Conservation (phyloP, 2,113 vertebrate genomes). For the Sebastes fasciatus region DNA sequence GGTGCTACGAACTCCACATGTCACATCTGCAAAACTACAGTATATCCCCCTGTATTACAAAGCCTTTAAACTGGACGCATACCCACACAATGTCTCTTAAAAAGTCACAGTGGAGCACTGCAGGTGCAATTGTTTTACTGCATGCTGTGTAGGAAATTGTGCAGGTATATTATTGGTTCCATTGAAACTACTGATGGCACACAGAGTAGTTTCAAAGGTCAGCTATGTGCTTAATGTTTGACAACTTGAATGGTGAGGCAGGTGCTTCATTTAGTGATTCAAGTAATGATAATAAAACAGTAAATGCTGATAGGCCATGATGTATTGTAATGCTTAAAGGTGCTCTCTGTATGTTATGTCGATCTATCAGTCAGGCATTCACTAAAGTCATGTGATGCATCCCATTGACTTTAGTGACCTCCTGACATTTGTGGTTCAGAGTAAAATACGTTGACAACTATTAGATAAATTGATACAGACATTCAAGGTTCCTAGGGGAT, state of each 20-base stretch:
- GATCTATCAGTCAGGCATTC: neutral
- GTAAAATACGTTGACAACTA: neutral
- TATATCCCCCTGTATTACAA: neutral
- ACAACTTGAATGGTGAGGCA: neutral
- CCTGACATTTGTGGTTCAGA: neutral
- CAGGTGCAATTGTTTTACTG: neutral
- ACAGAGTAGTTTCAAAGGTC: neutral
- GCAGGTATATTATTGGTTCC: too few relatives aligned
- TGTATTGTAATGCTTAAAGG: neutral
- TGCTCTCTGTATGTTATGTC: neutral
- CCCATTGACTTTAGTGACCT: neutral
- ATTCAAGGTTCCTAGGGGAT: neutral
- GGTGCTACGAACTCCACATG: slow-evolving; percentile 6
- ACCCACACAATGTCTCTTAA: neutral
- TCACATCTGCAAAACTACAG: slow-evolving; percentile 23
- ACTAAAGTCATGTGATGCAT: too few relatives aligned
- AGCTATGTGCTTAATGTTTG: neutral
- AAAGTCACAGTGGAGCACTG: neutral
- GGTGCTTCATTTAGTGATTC: neutral
- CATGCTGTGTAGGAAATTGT: neutral
- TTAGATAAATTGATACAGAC: neutral
- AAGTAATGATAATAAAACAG: neutral
- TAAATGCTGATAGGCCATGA: neutral
- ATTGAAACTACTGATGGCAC: neutral
- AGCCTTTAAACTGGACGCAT: slow-evolving; percentile 2